These are phyloP conservation scores for Tubiluchus corallicola DNA, from an alignment of 2,888 invertebrate species.

Conservation along the genomic window DNA sequence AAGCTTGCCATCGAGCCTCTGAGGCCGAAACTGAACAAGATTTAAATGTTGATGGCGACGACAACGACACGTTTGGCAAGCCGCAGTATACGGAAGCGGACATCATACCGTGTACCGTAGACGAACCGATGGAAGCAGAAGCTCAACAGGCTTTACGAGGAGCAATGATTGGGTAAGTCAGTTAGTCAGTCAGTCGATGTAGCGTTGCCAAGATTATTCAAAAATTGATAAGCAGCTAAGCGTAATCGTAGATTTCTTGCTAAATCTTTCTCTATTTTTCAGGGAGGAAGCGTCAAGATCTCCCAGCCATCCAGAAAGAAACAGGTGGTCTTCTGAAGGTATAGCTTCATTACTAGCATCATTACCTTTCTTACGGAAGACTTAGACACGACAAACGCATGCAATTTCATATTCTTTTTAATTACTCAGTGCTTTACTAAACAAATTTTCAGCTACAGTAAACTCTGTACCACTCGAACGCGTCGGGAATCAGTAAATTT, in stretches of 20 bases:
- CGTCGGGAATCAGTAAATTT: no score
- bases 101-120: constrained; percentile 32
- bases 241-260: no score
- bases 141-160: constrained; percentile 23
- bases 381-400: no score
- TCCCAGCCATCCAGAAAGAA: background rate
- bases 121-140: constrained; percentile 20
- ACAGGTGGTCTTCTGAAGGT: background rate
- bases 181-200: background rate
- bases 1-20: constrained; percentile 23
- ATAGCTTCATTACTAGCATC: no score
- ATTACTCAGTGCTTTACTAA: no score
- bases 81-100: constrained; percentile 54
- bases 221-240: no score
- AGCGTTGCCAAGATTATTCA: no score
- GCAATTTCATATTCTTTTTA: no score
- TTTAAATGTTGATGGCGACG: constrained; percentile 69
- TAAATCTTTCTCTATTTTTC: no score
- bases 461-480: no score
- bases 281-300: background rate
- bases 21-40: constrained; percentile 51
- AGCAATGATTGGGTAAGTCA: constrained; percentile 21
- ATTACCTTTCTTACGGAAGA: no score
- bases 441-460: no score
- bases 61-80: constrained; percentile 59